A percentile compares a stretch with the other conserved stretches of the same genome.
phyloP scores from a whole-genome alignment of 2,888 invertebrate species.

The Apotomis turbidana region DNA sequence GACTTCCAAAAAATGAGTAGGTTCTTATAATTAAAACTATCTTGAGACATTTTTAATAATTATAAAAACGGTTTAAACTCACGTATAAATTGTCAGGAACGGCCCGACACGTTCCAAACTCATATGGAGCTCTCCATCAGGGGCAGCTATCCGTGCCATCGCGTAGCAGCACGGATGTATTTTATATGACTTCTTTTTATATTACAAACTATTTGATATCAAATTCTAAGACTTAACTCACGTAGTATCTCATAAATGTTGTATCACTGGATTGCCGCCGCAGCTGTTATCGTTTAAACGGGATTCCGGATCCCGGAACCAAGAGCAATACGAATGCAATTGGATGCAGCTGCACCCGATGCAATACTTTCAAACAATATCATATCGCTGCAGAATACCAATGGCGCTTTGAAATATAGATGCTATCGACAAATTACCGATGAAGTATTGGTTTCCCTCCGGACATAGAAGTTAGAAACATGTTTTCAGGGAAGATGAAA shows the following conservation, averaged over 20 bases:
- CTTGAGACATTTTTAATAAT: no score
- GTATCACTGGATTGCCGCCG: neutral
- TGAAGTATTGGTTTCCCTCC: neutral
- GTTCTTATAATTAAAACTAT: no score
- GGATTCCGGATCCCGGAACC: neutral
- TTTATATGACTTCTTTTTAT: no score
- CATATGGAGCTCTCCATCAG: no score
- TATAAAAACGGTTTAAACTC: no score
- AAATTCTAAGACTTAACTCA: neutral
- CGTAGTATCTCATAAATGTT: neutral
- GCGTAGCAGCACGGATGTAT: no score
- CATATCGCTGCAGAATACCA: conserved; percentile 29
- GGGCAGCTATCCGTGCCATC: no score
- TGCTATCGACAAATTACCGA: neutral
- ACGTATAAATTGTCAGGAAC: no score
- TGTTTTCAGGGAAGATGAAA: no score
- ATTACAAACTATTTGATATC: neutral
- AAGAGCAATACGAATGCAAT: conserved; percentile 29
- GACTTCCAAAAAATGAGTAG: no score
- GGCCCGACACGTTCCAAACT: no score
- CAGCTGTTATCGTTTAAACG: conserved; percentile 4
- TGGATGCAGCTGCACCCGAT: conserved; percentile 26
- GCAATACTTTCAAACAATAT: conserved; percentile 39
- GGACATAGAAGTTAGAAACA: neutral
- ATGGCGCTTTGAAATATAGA: conserved; percentile 2